Percentiles rank a stretch among this genome's conserved stretches.
These are phyloP conservation scores for Piscicola geometra DNA, from an alignment of 2,888 invertebrate genomes.

Conservation along the genomic window DNA sequence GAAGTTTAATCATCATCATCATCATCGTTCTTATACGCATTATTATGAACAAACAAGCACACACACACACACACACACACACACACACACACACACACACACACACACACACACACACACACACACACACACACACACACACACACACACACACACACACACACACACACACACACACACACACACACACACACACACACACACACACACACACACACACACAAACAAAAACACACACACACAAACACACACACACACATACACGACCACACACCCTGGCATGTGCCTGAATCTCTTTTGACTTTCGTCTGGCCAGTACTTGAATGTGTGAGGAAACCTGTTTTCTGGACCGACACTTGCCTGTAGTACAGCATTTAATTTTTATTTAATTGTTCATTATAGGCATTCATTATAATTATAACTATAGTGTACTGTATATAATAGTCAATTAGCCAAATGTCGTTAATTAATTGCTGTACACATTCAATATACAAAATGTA, in stretches of 20 bases:
- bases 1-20: too few species aligned
- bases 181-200: conserved; percentile 8
- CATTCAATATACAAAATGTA: too few species aligned
- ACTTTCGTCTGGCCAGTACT: conserved; percentile 94
- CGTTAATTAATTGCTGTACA: too few species aligned
- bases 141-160: conserved; percentile 31
- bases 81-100: conserved; percentile 31
- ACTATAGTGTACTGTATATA: too few species aligned
- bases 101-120: conserved; percentile 26
- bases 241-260: conserved; percentile 23
- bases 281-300: conserved; percentile 67
- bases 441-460: too few species aligned
- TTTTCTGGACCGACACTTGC: conserved; percentile 97
- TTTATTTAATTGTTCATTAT: too few species aligned
- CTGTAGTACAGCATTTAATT: too few species aligned
- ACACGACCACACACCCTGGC: conserved; percentile 35
- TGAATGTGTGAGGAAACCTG: conserved; percentile 99
- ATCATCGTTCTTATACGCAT: too few species aligned
- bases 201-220: conserved; percentile 21
- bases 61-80: conserved; percentile 31
- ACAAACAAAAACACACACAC: conserved; percentile 23
- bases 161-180: conserved; percentile 25
- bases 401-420: too few species aligned
- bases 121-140: conserved; percentile 23
- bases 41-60: conserved; percentile 2